Evolutionary conservation across 2,113 vertebrate genomes (phyloP).

Genomic region (Coracopsis vasa): DNA sequence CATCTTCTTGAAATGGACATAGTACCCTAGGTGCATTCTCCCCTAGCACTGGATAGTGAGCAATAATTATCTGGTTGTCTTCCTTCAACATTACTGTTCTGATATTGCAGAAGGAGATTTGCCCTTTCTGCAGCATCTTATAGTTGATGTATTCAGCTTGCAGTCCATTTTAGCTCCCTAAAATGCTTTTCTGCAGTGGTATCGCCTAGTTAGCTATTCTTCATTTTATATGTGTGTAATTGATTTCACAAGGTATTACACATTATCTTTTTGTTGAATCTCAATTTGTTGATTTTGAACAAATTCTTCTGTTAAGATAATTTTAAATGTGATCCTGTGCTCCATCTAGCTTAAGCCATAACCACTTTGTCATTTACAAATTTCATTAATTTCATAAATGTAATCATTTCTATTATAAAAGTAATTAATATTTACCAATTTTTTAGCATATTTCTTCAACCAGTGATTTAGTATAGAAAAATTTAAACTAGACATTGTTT

Average conservation of each 20-base stretch:
- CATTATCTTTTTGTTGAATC: not conserved
- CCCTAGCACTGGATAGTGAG: not conserved
- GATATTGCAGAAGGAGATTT: not conserved
- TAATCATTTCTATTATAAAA: not conserved
- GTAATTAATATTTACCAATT: not conserved
- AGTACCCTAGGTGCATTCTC: not conserved
- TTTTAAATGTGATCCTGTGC: not conserved
- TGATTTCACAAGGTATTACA: not conserved
- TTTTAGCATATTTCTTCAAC: not conserved
- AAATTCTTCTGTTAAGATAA: not conserved
- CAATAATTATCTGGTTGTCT: slow-evolving; percentile 18
- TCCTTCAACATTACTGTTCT: not conserved
- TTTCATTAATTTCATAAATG: not conserved
- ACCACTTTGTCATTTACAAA: not conserved
- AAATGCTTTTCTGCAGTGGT: not conserved
- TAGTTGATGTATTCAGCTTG: not conserved
- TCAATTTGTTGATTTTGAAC: not conserved
- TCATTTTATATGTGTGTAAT: not conserved
- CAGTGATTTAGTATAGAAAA: not conserved
- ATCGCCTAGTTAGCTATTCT: not conserved
- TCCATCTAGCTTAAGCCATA: not conserved
- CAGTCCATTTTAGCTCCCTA: not conserved
- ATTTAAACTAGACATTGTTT: not conserved
- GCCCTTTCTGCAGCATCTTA: not conserved
- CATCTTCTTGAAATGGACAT: slow-evolving; percentile 15